phyloP scores from a whole-genome alignment of 2,888 invertebrate genomes.

The Candidula unifasciata region DNA sequence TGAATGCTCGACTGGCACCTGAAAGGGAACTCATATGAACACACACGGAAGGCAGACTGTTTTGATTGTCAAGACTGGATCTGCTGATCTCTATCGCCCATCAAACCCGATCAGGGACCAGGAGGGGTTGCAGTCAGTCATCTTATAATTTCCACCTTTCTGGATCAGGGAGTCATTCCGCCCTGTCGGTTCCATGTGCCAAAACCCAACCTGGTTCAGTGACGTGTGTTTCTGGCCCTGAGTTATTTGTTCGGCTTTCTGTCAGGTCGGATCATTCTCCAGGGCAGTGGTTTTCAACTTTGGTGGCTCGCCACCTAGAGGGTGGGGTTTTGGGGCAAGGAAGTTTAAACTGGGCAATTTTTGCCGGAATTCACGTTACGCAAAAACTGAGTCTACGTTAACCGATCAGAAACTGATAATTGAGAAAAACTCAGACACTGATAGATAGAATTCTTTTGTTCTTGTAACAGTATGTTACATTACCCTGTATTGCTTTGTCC shows the following conservation, averaged over 20 bases:
- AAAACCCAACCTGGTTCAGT: constrained; percentile 5
- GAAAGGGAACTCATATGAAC: background rate
- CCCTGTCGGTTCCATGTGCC: constrained; percentile 33
- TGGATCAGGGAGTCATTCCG: constrained; percentile 30
- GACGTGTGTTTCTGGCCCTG: constrained; percentile 42
- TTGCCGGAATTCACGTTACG: no score
- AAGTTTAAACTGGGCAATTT: no score
- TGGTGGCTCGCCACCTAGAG: no score
- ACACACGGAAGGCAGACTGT: background rate
- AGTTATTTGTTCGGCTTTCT: constrained; percentile 40
- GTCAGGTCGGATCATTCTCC: constrained; percentile 29
- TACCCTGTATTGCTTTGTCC: no score
- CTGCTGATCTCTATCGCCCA: constrained; percentile 41
- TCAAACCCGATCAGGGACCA: constrained; percentile 18
- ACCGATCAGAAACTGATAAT: no score
- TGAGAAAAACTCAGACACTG: no score
- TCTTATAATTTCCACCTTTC: constrained; percentile 38
- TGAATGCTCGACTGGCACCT: background rate
- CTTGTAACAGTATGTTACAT: no score
- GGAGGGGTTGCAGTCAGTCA: background rate
- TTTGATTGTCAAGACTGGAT: background rate
- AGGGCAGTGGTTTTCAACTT: no score
- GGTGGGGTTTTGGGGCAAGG: no score
- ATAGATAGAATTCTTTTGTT: no score
- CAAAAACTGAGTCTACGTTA: no score